A percentile compares a stretch with the other conserved stretches of the same genome.
These are phyloP conservation scores for Boleophthalmus pectinirostris DNA, from an alignment of 2,113 vertebrate genomes.

Conservation along the genomic window DNA sequence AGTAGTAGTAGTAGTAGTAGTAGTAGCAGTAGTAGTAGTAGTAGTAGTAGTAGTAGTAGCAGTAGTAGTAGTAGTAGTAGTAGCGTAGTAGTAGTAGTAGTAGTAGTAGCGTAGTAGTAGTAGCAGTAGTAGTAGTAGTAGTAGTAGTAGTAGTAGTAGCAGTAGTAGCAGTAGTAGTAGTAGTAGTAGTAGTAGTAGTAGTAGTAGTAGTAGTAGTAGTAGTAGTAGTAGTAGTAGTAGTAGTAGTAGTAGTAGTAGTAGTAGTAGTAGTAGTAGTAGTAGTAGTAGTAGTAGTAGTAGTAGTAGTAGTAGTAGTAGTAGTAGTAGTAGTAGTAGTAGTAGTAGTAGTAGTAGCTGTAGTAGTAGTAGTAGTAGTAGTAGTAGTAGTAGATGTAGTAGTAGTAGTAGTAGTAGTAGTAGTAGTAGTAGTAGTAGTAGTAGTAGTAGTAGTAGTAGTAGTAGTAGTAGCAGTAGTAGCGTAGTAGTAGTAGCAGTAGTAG, in stretches of 20 bases:
- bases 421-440: slow-evolving; percentile 54
- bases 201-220: slow-evolving; percentile 57
- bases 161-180: no score
- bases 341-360: slow-evolving; percentile 80
- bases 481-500: slow-evolving; percentile 2
- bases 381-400: no score
- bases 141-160: no score
- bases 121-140: no score
- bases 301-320: slow-evolving; percentile 70
- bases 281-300: slow-evolving; percentile 57
- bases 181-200: slow-evolving; percentile 57
- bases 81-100: slow-evolving; percentile 57
- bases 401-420: slow-evolving; percentile 57
- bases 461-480: no score
- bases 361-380: background rate
- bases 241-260: background rate
- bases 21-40: slow-evolving; percentile 54
- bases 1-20: slow-evolving; percentile 57
- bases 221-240: slow-evolving; percentile 56
- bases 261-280: slow-evolving; percentile 57
- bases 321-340: no score
- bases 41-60: slow-evolving; percentile 57
- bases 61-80: slow-evolving; percentile 3
- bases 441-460: background rate
- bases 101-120: no score